Percentiles rank a stretch among this genome's conserved stretches.
Evolutionary conservation across 2,113 vertebrate genomes (phyloP).

Genomic region (Melierax canorus): DNA sequence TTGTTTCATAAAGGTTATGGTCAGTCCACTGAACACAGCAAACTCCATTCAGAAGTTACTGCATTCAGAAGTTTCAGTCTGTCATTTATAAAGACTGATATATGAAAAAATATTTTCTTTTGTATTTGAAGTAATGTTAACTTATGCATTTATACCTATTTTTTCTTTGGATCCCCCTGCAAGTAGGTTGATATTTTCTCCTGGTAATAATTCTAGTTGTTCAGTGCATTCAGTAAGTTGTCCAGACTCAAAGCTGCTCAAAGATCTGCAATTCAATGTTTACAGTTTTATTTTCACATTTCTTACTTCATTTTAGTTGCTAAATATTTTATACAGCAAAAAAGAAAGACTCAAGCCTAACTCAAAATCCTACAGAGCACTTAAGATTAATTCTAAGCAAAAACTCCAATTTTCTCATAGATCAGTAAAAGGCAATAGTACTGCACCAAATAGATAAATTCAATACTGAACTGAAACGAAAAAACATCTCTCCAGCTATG

Average conservation of each 20-base stretch:
- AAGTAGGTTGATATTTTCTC: conserved; percentile 90
- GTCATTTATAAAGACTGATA: not conserved
- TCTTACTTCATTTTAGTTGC: not conserved
- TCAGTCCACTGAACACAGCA: not conserved
- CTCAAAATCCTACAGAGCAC: not conserved
- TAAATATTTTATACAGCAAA: not conserved
- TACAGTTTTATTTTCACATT: conserved; percentile 2
- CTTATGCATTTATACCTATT: conserved; percentile 79
- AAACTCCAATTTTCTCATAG: not conserved
- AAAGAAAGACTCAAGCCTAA: not conserved
- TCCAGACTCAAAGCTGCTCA: conserved; percentile 91
- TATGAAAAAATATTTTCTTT: not conserved
- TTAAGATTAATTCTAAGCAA: not conserved
- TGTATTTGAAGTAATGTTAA: not conserved
- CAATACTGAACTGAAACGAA: not conserved
- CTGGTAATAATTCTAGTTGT: conserved; percentile 92
- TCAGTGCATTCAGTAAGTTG: conserved; percentile 86
- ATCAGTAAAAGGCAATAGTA: not conserved
- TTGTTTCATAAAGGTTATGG: not conserved
- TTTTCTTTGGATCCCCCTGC: conserved; percentile 88
- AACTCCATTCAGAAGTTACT: not conserved
- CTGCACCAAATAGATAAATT: not conserved
- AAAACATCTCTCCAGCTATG: not conserved
- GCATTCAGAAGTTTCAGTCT: not conserved
- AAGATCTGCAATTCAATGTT: conserved; percentile 77